Evolutionary conservation across 2,113 vertebrate genomes (phyloP).

Genomic region (Proterorhinus semilunaris): DNA sequence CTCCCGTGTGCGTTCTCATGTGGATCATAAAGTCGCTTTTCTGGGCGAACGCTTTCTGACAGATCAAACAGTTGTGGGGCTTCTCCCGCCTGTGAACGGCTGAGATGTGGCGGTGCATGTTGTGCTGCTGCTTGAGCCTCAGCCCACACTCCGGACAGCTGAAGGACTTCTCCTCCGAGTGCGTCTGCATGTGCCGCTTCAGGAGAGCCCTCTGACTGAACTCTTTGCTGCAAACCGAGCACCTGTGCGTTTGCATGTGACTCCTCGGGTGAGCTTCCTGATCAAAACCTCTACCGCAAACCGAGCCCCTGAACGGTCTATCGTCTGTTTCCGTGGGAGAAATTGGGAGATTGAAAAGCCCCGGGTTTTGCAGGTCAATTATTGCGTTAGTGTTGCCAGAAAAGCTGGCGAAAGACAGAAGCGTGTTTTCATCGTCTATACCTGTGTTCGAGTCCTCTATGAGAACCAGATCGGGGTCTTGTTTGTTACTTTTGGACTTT

Average conservation of each 20-base stretch:
- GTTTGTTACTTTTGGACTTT: not conserved
- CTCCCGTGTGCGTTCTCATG: constrained; percentile 1
- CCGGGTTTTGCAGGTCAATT: not conserved
- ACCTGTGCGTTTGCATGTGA: not conserved
- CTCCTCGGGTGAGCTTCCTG: not conserved
- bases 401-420: not conserved
- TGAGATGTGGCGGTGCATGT: constrained; percentile 2
- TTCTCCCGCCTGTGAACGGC: not conserved
- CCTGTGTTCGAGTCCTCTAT: constrained; percentile 1
- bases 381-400: not conserved
- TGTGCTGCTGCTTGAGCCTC: constrained; percentile 4
- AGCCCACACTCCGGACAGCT: not conserved
- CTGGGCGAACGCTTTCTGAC: not conserved
- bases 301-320: not conserved
- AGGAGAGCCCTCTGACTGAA: not conserved
- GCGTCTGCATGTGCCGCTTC: not conserved
- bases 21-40: constrained; percentile 2
- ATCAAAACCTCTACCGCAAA: not conserved
- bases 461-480: not conserved
- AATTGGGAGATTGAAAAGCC: not conserved
- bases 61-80: not conserved
- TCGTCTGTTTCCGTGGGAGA: not conserved
- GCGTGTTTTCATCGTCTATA: not conserved
- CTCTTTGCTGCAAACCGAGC: not conserved
- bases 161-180: constrained; percentile 1